Evolutionary conservation across 2,888 invertebrate genomes (phyloP).

Genomic region (Cephus rjabovi): DNA sequence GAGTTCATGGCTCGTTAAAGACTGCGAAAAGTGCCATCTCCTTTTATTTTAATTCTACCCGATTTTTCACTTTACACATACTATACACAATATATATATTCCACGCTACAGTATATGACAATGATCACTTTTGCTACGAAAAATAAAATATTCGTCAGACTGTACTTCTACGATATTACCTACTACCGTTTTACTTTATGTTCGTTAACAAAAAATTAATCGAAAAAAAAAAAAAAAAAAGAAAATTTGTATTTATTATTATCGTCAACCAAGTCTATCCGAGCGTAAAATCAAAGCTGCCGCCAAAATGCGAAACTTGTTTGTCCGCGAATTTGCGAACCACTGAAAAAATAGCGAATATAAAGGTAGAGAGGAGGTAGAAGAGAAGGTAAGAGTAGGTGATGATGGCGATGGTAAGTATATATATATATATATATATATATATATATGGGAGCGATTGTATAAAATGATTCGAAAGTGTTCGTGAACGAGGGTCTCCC

Average conservation of each 20-base stretch:
- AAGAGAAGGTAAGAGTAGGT: neutral
- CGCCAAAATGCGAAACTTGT: neutral
- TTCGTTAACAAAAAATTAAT: neutral
- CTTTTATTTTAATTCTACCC: neutral
- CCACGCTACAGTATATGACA: neutral
- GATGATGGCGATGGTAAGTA: neutral
- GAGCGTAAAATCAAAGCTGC: neutral
- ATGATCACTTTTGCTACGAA: neutral
- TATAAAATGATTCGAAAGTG: neutral
- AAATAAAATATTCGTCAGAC: too few relatives aligned
- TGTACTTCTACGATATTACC: too few relatives aligned
- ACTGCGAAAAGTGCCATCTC: slow-evolving; percentile 9
- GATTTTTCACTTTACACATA: neutral
- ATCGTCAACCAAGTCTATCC: neutral
- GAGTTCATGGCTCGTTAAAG: slow-evolving; percentile 47
- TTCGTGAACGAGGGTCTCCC: neutral
- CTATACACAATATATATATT: neutral
- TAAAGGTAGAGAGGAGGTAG: neutral
- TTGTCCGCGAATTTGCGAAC: neutral
- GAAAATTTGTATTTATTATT: neutral
- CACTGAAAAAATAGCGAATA: neutral
- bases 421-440: neutral
- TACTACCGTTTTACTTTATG: neutral
- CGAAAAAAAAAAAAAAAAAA: neutral
- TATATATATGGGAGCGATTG: neutral